Percentiles rank a stretch among this genome's conserved stretches.
These are phyloP conservation scores for Procavia capensis DNA, from an alignment of 2,113 vertebrate species.

Conservation along the genomic window DNA sequence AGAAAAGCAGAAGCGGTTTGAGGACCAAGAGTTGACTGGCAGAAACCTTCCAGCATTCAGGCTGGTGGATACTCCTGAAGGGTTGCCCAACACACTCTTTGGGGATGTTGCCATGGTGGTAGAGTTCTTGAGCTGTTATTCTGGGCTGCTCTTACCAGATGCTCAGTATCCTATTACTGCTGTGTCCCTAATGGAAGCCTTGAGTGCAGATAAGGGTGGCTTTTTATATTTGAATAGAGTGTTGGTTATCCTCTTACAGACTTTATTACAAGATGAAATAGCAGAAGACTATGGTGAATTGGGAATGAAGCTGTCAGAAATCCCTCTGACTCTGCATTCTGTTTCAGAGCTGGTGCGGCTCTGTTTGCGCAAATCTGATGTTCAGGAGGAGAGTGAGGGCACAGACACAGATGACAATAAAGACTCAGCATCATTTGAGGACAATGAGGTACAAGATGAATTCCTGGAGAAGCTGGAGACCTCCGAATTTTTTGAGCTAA, in stretches of 20 bases:
- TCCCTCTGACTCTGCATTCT: conserved; percentile 96
- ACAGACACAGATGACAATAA: conserved; percentile 87
- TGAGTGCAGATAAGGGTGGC: conserved; percentile 93
- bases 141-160: conserved; percentile 94
- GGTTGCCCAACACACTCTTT: conserved; percentile 96
- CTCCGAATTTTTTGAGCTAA: conserved; percentile 95
- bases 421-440: conserved; percentile 88
- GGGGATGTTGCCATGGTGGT: conserved; percentile 96
- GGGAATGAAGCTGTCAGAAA: conserved; percentile 96
- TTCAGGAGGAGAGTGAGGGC: conserved; percentile 92
- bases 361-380: conserved; percentile 94
- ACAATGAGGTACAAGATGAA: conserved; percentile 93
- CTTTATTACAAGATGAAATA: conserved; percentile 96
- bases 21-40: conserved; percentile 95
- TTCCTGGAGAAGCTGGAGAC: conserved; percentile 96
- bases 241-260: conserved; percentile 96
- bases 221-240: conserved; percentile 96
- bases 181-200: conserved; percentile 94
- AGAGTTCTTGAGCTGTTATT: conserved; percentile 96
- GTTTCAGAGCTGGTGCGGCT: conserved; percentile 95
- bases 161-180: conserved; percentile 96
- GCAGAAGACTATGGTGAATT: conserved; percentile 97
- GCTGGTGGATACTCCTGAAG: conserved; percentile 97
- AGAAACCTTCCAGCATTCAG: conserved; percentile 92
- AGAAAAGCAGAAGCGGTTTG: conserved; percentile 94